A percentile compares a stretch with the other conserved stretches of the same genome.
These are phyloP conservation scores for Artibeus jamaicensis DNA, from an alignment of 2,797 vertebrate genomes.

Conservation along the genomic window DNA sequence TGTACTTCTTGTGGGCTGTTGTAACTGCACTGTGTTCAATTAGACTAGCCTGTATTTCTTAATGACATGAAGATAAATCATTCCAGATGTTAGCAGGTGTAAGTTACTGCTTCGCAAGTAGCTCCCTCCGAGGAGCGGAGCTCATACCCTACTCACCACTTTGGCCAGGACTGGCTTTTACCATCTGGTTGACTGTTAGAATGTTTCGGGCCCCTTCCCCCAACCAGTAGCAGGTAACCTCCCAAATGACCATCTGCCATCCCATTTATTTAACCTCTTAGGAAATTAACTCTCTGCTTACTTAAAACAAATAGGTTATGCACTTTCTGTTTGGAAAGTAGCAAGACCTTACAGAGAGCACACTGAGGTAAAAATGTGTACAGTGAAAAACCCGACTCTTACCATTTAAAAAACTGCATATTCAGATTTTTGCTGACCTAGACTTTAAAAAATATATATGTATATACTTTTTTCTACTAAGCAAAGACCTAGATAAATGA, in stretches of 20 bases:
- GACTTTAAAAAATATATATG: background rate
- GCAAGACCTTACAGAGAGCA: background rate
- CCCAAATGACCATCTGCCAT: slow-evolving; percentile 77
- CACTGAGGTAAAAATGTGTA: background rate
- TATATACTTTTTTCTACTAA: background rate
- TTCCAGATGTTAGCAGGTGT: slow-evolving; percentile 80
- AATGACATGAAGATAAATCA: slow-evolving; percentile 36
- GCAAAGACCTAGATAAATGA: background rate
- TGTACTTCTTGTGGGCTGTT: background rate
- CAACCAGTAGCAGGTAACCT: slow-evolving; percentile 76
- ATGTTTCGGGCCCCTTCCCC: slow-evolving; percentile 61
- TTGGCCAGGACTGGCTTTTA: slow-evolving; percentile 45
- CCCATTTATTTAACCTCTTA: slow-evolving; percentile 49
- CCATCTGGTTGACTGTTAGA: slow-evolving; percentile 74
- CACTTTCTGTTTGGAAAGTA: background rate
- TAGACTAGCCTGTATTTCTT: background rate
- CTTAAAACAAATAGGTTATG: slow-evolving; percentile 28
- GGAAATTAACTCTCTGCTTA: background rate
- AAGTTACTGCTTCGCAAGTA: slow-evolving; percentile 64
- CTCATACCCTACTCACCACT: slow-evolving; percentile 37
- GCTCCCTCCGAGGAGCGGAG: slow-evolving; percentile 7
- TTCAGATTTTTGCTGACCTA: slow-evolving; percentile 17
- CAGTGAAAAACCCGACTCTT: background rate
- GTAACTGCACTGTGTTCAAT: background rate
- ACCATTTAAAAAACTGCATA: background rate